phyloP scores from a whole-genome alignment of 2,888 invertebrate species.

The Seladonia tumulorum region DNA sequence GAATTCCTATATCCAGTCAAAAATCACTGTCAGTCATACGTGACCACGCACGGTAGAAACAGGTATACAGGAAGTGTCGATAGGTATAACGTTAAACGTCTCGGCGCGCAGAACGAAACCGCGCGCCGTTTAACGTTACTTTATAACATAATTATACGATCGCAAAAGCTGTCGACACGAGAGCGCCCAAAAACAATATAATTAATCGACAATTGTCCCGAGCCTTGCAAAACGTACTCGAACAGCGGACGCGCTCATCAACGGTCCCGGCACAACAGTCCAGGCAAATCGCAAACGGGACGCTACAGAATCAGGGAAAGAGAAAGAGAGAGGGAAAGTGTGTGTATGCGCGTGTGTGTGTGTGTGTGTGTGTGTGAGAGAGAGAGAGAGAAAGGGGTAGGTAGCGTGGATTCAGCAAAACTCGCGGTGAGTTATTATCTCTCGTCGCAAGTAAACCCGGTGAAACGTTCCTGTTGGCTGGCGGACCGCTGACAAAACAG shows the following conservation, averaged over 20 bases:
- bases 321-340: not conserved
- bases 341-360: not conserved
- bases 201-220: conserved; percentile 35
- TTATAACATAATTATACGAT: conserved; percentile 1
- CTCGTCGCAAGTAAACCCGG: conserved; percentile 52
- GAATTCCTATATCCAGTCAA: too few relatives aligned
- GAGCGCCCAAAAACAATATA: conserved; percentile 20
- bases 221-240: not conserved
- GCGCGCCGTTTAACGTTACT: not conserved
- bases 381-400: not conserved
- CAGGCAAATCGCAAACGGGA: conserved; percentile 23
- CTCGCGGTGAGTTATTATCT: conserved; percentile 62
- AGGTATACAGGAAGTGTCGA: too few relatives aligned
- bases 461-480: conserved; percentile 47
- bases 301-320: conserved; percentile 3
- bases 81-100: not conserved
- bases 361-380: not conserved
- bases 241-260: conserved; percentile 3
- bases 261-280: not conserved
- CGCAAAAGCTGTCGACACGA: conserved; percentile 11
- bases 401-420: conserved; percentile 58
- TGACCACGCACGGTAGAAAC: too few relatives aligned
- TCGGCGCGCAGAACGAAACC: not conserved
- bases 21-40: too few relatives aligned
- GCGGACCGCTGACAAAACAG: conserved; percentile 58